These are phyloP conservation scores for Bugula neritina DNA, from an alignment of 2,888 invertebrate species.

Conservation along the genomic window DNA sequence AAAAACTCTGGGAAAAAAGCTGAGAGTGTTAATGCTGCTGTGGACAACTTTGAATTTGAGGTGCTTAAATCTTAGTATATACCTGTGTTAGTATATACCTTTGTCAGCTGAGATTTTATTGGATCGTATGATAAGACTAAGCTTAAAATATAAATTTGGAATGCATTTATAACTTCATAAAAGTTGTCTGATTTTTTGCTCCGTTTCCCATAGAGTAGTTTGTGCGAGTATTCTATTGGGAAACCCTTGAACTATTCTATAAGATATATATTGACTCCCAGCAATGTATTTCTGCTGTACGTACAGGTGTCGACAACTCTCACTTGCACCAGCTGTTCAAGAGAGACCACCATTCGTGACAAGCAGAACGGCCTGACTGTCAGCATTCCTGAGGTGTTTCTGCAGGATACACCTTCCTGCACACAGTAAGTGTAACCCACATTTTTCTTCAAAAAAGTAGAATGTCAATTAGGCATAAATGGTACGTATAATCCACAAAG, in stretches of 20 bases:
- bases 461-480: not conserved
- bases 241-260: too few relatives aligned
- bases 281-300: too few relatives aligned
- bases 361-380: slow-evolving; percentile 45
- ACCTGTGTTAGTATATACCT: too few relatives aligned
- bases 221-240: too few relatives aligned
- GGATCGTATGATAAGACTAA: too few relatives aligned
- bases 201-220: too few relatives aligned
- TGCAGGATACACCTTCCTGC: not conserved
- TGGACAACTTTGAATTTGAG: slow-evolving; percentile 48
- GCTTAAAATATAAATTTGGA: too few relatives aligned
- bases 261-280: too few relatives aligned
- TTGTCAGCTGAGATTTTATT: too few relatives aligned
- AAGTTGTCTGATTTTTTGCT: too few relatives aligned
- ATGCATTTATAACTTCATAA: too few relatives aligned
- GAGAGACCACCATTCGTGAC: slow-evolving; percentile 40
- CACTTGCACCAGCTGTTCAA: slow-evolving; percentile 36
- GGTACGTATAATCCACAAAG: not conserved
- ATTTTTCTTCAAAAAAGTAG: not conserved
- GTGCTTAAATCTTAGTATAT: slow-evolving; percentile 30
- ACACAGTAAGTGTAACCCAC: not conserved
- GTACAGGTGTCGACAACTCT: too few relatives aligned
- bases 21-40: slow-evolving; percentile 38
- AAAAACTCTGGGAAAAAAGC: slow-evolving; percentile 23
- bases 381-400: slow-evolving; percentile 37